These are phyloP conservation scores for Dendrocopos noguchii DNA, from an alignment of 2,113 vertebrate species.

Conservation along the genomic window DNA sequence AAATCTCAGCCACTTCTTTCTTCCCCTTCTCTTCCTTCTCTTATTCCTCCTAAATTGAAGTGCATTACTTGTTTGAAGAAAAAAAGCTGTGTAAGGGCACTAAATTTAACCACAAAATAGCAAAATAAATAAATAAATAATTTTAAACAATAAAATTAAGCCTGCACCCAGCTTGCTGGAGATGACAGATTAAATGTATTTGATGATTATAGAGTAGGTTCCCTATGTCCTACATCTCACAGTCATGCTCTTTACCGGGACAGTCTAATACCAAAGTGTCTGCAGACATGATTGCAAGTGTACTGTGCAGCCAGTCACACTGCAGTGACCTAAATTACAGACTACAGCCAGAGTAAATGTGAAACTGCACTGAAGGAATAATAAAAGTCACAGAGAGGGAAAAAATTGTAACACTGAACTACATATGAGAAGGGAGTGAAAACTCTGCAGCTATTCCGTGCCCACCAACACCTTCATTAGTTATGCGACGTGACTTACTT, in stretches of 20 bases:
- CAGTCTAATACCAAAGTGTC: background rate
- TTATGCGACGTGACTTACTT: background rate
- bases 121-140: background rate
- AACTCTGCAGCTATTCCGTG: background rate
- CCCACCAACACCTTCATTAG: background rate
- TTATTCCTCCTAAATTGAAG: background rate
- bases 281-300: slow-evolving; percentile 13
- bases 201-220: slow-evolving; percentile 29
- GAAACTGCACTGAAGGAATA: background rate
- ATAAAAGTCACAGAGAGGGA: background rate
- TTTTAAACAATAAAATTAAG: background rate
- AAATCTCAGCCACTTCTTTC: background rate
- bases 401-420: background rate
- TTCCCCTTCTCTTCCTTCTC: background rate
- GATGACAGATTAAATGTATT: background rate
- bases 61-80: background rate
- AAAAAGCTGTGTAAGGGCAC: background rate
- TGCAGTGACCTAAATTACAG: slow-evolving; percentile 12
- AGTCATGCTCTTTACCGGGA: slow-evolving; percentile 1
- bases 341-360: background rate
- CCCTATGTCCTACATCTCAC: background rate
- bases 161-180: background rate
- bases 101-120: background rate
- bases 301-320: background rate
- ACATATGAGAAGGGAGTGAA: background rate